phyloP scores from a whole-genome alignment of 2,113 vertebrate species.

The Protobothrops flavoviridis region DNA sequence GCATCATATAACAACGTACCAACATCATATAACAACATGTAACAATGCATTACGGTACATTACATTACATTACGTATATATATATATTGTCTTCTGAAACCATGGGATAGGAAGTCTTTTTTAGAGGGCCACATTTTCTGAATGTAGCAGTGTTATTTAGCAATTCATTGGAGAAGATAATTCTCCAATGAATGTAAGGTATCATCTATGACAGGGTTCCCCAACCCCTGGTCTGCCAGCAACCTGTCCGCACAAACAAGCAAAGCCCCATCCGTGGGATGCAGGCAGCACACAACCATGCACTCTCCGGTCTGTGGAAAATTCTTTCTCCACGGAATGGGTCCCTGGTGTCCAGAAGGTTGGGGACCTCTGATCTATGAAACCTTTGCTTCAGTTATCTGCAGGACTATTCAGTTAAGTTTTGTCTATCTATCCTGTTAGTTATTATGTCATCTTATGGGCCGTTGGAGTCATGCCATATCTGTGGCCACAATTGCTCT shows the following conservation, averaged over 20 bases:
- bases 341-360: no score
- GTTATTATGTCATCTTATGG: neutral
- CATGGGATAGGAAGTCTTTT: neutral
- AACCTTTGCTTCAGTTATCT: neutral
- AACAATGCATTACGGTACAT: neutral
- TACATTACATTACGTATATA: neutral
- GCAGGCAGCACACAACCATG: no score
- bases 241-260: no score
- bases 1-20: neutral
- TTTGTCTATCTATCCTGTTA: neutral
- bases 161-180: neutral
- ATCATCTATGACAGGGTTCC: neutral
- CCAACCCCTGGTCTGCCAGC: no score
- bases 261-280: no score
- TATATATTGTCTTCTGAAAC: neutral
- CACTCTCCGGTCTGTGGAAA: no score
- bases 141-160: neutral
- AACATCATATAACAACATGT: neutral
- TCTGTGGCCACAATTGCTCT: neutral
- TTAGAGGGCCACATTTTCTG: neutral
- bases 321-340: no score
- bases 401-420: neutral
- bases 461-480: neutral
- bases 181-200: neutral
- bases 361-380: neutral